phyloP scores from a whole-genome alignment of 2,888 invertebrate species.

The Noctua pronuba region DNA sequence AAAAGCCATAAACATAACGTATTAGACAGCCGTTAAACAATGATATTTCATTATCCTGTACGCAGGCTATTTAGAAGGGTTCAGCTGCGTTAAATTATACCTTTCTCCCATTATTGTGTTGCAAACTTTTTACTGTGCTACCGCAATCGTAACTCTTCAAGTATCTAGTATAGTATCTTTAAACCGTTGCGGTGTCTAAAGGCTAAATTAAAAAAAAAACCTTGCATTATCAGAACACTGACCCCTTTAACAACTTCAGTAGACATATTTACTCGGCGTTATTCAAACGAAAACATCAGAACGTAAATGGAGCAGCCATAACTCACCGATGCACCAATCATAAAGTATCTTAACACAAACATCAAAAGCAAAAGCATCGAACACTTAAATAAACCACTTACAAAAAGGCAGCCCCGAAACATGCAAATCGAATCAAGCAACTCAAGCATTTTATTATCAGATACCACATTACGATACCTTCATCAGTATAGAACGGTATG shows the following conservation, averaged over 20 bases:
- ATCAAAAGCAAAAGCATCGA: constrained; percentile 51
- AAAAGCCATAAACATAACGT: constrained; percentile 61
- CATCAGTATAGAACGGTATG: constrained; percentile 84
- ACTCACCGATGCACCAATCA: constrained; percentile 34
- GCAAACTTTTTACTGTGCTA: constrained; percentile 43
- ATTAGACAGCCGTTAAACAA: constrained; percentile 64
- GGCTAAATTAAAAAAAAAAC: constrained; percentile 25
- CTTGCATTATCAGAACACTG: constrained; percentile 16
- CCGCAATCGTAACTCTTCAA: constrained; percentile 59
- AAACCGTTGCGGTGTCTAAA: constrained; percentile 37
- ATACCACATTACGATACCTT: constrained; percentile 87
- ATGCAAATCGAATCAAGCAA: constrained; percentile 83
- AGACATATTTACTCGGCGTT: neutral
- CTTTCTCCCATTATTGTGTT: constrained; percentile 52
- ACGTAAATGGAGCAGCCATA: constrained; percentile 31
- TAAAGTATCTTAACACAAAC: constrained; percentile 50
- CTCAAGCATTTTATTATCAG: constrained; percentile 87
- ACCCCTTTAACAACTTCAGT: neutral
- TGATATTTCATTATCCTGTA: constrained; percentile 61
- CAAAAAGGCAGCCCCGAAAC: constrained; percentile 74
- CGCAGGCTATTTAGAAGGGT: constrained; percentile 39
- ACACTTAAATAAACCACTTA: constrained; percentile 67
- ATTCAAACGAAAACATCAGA: constrained; percentile 17
- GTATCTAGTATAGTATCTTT: constrained; percentile 53
- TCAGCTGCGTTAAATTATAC: constrained; percentile 62